A percentile compares a stretch with the other conserved stretches of the same genome.
Evolutionary conservation across 2,797 vertebrate genomes (phyloP).

Genomic region (Falco rusticolus): DNA sequence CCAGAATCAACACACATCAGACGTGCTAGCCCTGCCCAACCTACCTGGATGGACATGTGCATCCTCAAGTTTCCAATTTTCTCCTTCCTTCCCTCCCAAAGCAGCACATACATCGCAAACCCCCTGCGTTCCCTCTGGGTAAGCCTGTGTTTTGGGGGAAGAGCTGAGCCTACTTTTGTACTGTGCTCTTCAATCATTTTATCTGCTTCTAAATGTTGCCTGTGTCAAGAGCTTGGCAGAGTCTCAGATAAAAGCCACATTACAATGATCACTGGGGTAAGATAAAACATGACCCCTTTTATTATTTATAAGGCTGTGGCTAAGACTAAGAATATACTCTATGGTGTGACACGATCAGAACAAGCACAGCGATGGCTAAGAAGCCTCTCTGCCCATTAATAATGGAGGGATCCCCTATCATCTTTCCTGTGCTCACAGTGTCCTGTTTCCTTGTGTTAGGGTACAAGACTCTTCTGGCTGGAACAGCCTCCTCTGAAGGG

Average conservation of each 20-base stretch:
- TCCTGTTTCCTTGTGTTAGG: slow-evolving; percentile 6
- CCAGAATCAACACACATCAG: neutral
- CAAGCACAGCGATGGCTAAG: slow-evolving; percentile 57
- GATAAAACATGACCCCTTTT: slow-evolving; percentile 67
- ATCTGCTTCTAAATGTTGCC: slow-evolving; percentile 11
- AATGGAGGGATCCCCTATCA: slow-evolving; percentile 81
- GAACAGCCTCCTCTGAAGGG: neutral
- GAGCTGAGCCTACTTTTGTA: neutral
- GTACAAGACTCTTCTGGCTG: slow-evolving; percentile 2
- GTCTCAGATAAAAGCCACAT: slow-evolving; percentile 57
- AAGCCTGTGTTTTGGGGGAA: fast-evolving
- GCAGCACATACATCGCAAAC: neutral
- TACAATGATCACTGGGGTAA: slow-evolving; percentile 54
- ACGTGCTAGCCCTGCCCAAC: too few species aligned
- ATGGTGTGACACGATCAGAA: slow-evolving; percentile 79
- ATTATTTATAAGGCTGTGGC: slow-evolving; percentile 76
- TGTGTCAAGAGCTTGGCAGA: slow-evolving; percentile 51
- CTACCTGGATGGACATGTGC: neutral
- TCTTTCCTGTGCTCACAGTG: slow-evolving; percentile 54
- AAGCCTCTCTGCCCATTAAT: slow-evolving; percentile 77
- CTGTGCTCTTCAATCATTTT: neutral
- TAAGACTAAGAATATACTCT: slow-evolving; percentile 64
- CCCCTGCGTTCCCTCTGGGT: fast-evolving
- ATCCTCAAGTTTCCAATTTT: neutral
- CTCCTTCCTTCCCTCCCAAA: neutral